Conservation (phyloP, 2,888 invertebrate species). For the Lamproptera curius region DNA sequence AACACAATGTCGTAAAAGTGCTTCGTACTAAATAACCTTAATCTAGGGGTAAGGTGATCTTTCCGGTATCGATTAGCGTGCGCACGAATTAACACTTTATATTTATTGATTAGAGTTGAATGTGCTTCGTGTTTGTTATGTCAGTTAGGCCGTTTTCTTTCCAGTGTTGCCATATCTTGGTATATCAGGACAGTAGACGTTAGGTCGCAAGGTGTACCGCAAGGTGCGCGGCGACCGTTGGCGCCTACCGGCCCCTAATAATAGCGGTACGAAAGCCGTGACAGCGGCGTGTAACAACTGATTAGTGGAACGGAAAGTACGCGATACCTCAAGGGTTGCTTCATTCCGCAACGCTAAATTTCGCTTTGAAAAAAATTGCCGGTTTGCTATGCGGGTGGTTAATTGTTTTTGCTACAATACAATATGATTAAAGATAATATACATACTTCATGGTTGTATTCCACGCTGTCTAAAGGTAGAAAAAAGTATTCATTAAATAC, state of each 20-base stretch:
- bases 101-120: neutral
- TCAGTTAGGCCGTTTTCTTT: constrained; percentile 36
- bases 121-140: constrained; percentile 5
- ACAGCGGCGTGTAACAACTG: constrained; percentile 63
- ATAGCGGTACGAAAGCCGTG: constrained; percentile 35
- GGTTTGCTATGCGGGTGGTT: no score
- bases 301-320: constrained; percentile 53
- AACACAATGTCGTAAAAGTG: constrained; percentile 60
- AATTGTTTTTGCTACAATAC: no score
- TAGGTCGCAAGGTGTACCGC: constrained; percentile 70
- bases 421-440: no score
- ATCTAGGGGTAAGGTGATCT: constrained; percentile 63
- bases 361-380: neutral
- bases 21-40: constrained; percentile 63
- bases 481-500: no score
- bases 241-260: constrained; percentile 45
- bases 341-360: constrained; percentile 14
- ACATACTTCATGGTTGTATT: no score
- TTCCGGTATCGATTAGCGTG: constrained; percentile 40
- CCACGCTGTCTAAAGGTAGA: no score
- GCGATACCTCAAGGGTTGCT: constrained; percentile 25
- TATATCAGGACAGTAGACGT: constrained; percentile 53
- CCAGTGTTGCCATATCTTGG: constrained; percentile 53
- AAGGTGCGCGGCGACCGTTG: constrained; percentile 72
- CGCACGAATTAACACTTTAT: constrained; percentile 21